These are phyloP conservation scores for Plotosus lineatus DNA, from an alignment of 2,113 vertebrate genomes.

Conservation along the genomic window DNA sequence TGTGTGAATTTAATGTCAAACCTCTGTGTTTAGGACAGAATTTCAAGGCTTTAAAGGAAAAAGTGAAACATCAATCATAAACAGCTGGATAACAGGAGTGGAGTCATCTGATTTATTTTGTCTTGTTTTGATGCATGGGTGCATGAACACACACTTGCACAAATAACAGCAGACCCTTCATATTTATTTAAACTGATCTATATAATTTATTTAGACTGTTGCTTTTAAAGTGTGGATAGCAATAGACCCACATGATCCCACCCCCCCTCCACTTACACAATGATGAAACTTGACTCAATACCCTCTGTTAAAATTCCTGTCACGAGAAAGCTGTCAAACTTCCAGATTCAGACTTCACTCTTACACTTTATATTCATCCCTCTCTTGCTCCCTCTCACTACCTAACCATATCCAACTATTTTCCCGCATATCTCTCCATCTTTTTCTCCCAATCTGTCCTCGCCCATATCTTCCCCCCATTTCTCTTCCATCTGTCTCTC, in stretches of 20 bases:
- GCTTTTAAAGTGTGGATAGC: slow-evolving; percentile 6
- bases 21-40: neutral
- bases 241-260: neutral
- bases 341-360: slow-evolving; percentile 1
- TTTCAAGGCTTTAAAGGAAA: slow-evolving; percentile 14
- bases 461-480: too few species aligned
- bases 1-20: too few species aligned
- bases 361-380: neutral
- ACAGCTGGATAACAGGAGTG: neutral
- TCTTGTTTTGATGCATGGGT: neutral
- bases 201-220: slow-evolving; percentile 25
- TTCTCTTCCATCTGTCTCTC: too few species aligned
- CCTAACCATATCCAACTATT: too few species aligned
- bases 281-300: slow-evolving; percentile 20
- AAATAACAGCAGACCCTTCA: slow-evolving; percentile 19
- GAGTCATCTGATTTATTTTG: neutral
- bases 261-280: slow-evolving; percentile 38
- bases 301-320: slow-evolving; percentile 3
- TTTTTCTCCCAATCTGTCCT: too few species aligned
- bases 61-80: slow-evolving; percentile 10
- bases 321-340: slow-evolving; percentile 18
- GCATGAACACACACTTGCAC: slow-evolving; percentile 15
- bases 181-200: slow-evolving; percentile 23
- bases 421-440: too few species aligned
- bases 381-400: neutral